Evolutionary conservation across 1,140 invertebrate genomes (phyloP), one percentile per base, ranked within the genome.

Genomic region (Caenorhabditis remanei): DNA sequence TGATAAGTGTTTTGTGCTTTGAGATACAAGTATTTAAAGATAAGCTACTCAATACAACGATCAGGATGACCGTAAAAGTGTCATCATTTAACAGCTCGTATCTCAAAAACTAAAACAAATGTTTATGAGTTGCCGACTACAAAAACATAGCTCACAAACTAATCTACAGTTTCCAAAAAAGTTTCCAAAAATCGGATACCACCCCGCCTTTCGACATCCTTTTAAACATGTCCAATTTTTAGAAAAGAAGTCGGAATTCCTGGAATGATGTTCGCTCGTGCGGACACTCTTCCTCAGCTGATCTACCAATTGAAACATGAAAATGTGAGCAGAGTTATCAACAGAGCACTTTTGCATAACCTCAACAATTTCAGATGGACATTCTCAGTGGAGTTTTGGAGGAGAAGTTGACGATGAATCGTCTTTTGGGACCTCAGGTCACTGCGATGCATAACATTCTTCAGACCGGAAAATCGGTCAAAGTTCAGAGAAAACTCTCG

Each of bases 351-450:
- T 32, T 32, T 32, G 32, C 32, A 32, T 32, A 32, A 32, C 32
- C 32, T 32, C 32, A 32, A 32, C 32, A 32, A 32, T 75, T 75
- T 75, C 41, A 75, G 67, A 75, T 46, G 6, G 67, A 75, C 19
- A 48, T 75, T 75, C 67, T 75, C 46, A 13, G 67, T 46, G 67
- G 67, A 46, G 67, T 75, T 46, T n/a, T 75, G 41, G 67, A 75
- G 46, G 43, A 46, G 43, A 75, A 75, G 0, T 11, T 75, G 7
- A 46, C 67, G 24, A 75, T 75, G 67, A 46, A 48, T n/a, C 41
- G 43, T 46, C 43, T 75, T 75, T 41, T 75, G 21, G 67, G 43
- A n/a, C 41, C 16, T 46, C 19, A 11, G 16, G 14, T 14, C 6
- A 75, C 67, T 11, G 24, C 9, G 5, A 46, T 46, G 67, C 43